Evolutionary conservation across 2,113 vertebrate genomes (phyloP).

Genomic region (Leptobrachium leishanense): DNA sequence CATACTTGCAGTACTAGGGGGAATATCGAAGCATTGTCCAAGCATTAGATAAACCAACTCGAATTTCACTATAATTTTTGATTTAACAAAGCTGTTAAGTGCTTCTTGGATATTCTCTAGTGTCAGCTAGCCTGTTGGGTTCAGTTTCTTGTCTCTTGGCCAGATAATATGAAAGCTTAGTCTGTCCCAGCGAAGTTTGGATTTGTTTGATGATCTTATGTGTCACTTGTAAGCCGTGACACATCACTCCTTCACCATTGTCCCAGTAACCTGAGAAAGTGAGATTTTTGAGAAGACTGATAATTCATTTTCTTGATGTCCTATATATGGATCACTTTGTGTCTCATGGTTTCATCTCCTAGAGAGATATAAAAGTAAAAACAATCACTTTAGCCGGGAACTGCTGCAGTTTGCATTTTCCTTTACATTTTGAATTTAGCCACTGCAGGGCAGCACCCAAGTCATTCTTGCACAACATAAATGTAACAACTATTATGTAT

Average conservation of each 20-base stretch:
- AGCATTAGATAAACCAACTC: constrained; percentile 2
- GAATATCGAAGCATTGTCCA: neutral
- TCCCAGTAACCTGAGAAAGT: neutral
- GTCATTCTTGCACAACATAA: no score
- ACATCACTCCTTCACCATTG: neutral
- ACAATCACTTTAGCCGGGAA: no score
- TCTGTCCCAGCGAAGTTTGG: neutral
- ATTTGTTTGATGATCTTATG: neutral
- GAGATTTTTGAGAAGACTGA: no score
- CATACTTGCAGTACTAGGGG: neutral
- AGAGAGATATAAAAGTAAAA: no score
- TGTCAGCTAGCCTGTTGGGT: no score
- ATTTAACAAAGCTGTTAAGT: constrained; percentile 1
- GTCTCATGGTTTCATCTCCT: no score
- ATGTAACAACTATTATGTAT: no score
- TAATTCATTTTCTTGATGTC: no score
- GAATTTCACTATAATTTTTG: neutral
- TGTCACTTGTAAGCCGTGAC: neutral
- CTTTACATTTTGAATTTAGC: no score
- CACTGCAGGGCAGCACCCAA: no score
- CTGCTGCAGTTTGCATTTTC: no score
- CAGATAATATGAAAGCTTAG: neutral
- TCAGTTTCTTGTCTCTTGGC: neutral
- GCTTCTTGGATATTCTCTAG: neutral
- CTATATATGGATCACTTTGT: no score